Evolutionary conservation across 1,140 invertebrate species (phyloP).

Genomic region (Odontomachus brunneus): DNA sequence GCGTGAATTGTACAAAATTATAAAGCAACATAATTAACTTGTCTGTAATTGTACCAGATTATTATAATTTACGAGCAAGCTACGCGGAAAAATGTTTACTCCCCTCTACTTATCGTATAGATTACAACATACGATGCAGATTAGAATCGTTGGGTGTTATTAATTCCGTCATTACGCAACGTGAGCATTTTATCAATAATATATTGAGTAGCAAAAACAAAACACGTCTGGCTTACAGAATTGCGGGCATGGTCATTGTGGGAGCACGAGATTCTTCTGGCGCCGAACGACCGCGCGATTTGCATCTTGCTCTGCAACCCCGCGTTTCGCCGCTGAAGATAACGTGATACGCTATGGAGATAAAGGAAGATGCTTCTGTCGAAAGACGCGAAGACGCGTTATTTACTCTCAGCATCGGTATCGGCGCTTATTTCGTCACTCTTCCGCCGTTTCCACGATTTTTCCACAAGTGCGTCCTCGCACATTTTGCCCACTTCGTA

Average conservation of each 20-base stretch:
- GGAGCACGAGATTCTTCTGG: not conserved
- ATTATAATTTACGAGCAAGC: slow-evolving; percentile 19
- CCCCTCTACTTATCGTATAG: not conserved
- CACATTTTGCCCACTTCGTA: not conserved
- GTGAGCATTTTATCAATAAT: not conserved
- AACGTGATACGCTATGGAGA: not conserved
- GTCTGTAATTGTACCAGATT: not conserved
- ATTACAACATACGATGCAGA: slow-evolving; percentile 9
- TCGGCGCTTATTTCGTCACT: not conserved
- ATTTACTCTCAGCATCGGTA: not conserved
- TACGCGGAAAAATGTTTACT: not conserved
- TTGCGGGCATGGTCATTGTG: not conserved
- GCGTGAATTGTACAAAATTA: not conserved
- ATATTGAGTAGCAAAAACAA: no score
- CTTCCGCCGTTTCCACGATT: not conserved
- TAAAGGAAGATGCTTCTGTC: slow-evolving; percentile 15
- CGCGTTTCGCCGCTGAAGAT: not conserved
- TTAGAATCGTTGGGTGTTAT: slow-evolving; percentile 11
- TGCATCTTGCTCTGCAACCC: slow-evolving; percentile 32
- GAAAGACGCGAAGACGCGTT: not conserved
- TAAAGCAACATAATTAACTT: not conserved
- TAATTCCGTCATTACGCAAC: not conserved
- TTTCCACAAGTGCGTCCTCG: not conserved
- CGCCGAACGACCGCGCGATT: not conserved
- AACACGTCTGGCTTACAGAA: no score